Percentiles rank a stretch among this genome's conserved stretches.
Evolutionary conservation across 2,797 vertebrate genomes (phyloP).

Genomic region (Hippoglossus hippoglossus): DNA sequence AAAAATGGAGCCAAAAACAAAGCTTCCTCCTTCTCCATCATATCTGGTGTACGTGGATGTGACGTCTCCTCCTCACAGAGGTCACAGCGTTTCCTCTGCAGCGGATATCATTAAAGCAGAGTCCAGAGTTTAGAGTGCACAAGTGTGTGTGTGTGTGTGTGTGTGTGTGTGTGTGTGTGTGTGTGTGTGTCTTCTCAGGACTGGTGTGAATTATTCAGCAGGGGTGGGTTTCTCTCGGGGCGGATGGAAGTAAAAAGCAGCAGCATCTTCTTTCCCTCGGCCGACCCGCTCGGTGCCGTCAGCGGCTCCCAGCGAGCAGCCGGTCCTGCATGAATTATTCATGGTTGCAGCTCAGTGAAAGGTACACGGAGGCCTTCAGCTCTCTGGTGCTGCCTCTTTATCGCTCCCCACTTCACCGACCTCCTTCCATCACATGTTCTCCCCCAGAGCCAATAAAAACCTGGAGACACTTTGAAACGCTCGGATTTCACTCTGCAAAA

Average conservation of each 20-base stretch:
- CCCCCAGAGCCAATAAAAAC: conserved; percentile 24
- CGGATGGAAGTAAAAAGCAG: conserved; percentile 58
- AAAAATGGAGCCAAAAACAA: no score
- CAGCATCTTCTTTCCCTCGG: conserved; percentile 40
- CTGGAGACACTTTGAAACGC: neutral
- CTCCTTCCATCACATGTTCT: neutral
- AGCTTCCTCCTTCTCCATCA: no score
- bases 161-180: conserved; percentile 17
- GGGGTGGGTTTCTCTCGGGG: conserved; percentile 58
- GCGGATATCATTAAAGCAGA: conserved; percentile 32
- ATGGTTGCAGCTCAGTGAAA: conserved; percentile 56
- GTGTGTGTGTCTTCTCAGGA: conserved; percentile 35
- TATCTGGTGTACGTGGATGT: neutral
- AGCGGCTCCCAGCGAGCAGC: conserved; percentile 56
- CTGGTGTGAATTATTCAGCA: conserved; percentile 77
- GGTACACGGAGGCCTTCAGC: conserved; percentile 34
- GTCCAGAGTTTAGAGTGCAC: conserved; percentile 16
- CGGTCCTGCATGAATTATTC: conserved; percentile 70
- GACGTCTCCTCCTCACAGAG: conserved; percentile 23
- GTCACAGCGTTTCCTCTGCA: conserved; percentile 32
- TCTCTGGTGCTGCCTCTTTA: conserved; percentile 38
- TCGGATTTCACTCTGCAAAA: neutral
- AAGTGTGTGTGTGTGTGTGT: no score
- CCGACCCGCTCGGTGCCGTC: conserved; percentile 63
- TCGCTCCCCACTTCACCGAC: conserved; percentile 7